Conservation (phyloP, 2,797 vertebrate genomes). For the Moxostoma hubbsi region DNA sequence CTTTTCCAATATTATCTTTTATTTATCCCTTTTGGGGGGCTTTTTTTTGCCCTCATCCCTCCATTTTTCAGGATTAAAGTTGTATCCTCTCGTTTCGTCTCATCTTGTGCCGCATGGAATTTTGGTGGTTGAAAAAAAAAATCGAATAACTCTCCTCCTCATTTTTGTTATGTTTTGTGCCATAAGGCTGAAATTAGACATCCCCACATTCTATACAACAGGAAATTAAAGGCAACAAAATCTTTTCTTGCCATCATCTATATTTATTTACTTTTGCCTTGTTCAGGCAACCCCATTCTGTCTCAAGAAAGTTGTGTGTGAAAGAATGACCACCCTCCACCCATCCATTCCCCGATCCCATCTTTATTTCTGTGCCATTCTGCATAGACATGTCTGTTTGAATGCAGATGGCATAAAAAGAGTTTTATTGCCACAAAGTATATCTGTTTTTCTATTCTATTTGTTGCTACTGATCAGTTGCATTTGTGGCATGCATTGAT, state of each 20-base stretch:
- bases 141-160: constrained; percentile 64
- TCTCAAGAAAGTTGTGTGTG: constrained; percentile 94
- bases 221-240: constrained; percentile 94
- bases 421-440: constrained; percentile 96
- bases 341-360: constrained; percentile 52
- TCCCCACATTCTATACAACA: constrained; percentile 79
- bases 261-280: constrained; percentile 73
- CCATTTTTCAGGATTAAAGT: constrained; percentile 80
- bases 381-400: constrained; percentile 82
- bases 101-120: constrained; percentile 99
- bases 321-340: constrained; percentile 78
- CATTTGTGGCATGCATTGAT: constrained; percentile 88
- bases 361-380: constrained; percentile 73
- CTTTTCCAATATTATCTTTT: constrained; percentile 51
- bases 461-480: constrained; percentile 81
- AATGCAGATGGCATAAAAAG: constrained; percentile 98
- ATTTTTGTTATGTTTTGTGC: constrained; percentile 64
- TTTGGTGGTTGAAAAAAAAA: constrained; percentile 89
- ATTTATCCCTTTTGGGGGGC: constrained; percentile 64
- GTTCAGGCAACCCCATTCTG: constrained; percentile 78
- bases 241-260: constrained; percentile 96
- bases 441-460: constrained; percentile 91
- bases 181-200: constrained; percentile 77
- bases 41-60: constrained; percentile 75
- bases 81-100: constrained; percentile 79